phyloP scores from a whole-genome alignment of 2,888 invertebrate species.

The Tiphia femorata region DNA sequence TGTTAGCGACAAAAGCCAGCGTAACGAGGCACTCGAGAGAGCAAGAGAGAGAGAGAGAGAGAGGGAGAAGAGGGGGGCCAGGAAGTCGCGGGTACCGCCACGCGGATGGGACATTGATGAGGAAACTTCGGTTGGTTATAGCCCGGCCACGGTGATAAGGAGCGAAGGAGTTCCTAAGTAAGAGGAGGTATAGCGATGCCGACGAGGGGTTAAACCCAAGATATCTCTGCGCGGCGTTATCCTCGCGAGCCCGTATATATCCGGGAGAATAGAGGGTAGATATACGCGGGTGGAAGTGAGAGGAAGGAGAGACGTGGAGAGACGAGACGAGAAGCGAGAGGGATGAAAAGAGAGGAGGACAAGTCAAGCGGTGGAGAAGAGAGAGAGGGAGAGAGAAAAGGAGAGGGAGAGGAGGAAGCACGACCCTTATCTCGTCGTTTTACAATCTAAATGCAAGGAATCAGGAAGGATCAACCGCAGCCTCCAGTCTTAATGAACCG shows the following conservation, averaged over 20 bases:
- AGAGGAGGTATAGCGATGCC: slow-evolving; percentile 47
- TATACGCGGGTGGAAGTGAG: slow-evolving; percentile 31
- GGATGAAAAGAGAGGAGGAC: too few relatives aligned
- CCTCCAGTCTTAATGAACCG: slow-evolving; percentile 39
- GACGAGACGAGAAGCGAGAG: background rate
- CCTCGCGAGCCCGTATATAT: slow-evolving; percentile 48
- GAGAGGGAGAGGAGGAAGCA: background rate
- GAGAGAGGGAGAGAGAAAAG: slow-evolving; percentile 5
- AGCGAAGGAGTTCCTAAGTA: slow-evolving; percentile 57
- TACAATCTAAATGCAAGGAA: slow-evolving; percentile 52
- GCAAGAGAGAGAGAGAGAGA: background rate
- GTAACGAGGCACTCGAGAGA: slow-evolving; percentile 48
- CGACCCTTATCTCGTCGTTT: slow-evolving; percentile 54
- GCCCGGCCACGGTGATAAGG: slow-evolving; percentile 55
- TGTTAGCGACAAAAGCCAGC: slow-evolving; percentile 52
- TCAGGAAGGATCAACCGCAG: slow-evolving; percentile 44
- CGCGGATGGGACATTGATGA: slow-evolving; percentile 64
- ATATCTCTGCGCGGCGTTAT: slow-evolving; percentile 56
- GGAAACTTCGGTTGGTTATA: slow-evolving; percentile 62
- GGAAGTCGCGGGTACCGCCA: slow-evolving; percentile 49
- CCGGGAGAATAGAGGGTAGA: slow-evolving; percentile 42
- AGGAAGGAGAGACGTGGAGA: slow-evolving; percentile 4
- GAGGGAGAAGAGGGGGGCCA: slow-evolving; percentile 22
- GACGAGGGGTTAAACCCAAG: slow-evolving; percentile 54
- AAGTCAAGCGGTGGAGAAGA: slow-evolving; percentile 20